Conservation (phyloP, 1,140 invertebrate genomes). For the Xylocopa sonorina region DNA sequence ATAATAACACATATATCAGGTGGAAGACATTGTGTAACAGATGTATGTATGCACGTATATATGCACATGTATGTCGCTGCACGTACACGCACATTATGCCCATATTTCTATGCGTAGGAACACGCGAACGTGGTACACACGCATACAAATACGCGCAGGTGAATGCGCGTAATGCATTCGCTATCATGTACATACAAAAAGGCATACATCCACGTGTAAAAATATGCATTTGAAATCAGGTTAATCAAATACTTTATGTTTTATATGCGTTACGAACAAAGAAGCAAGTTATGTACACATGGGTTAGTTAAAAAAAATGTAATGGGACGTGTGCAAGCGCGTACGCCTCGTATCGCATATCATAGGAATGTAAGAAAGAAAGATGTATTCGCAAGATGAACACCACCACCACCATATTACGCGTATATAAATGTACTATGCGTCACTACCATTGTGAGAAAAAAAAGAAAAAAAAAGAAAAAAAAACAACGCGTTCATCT, state of each 20-base stretch:
- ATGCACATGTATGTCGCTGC: constrained; percentile 31
- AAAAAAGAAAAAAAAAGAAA: too few species aligned
- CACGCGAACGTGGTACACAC: constrained; percentile 50
- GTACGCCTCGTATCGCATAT: constrained; percentile 29
- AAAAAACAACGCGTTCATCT: neutral
- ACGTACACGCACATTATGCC: constrained; percentile 42
- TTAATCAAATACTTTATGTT: constrained; percentile 79
- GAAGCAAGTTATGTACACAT: constrained; percentile 82
- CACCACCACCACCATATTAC: constrained; percentile 3
- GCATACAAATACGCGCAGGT: constrained; percentile 58
- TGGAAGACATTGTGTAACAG: constrained; percentile 49
- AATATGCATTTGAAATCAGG: constrained; percentile 65
- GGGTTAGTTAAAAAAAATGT: constrained; percentile 78
- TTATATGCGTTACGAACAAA: constrained; percentile 82
- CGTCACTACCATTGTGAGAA: too few species aligned
- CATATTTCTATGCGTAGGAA: constrained; percentile 49
- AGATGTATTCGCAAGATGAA: constrained; percentile 21
- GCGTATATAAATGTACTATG: neutral
- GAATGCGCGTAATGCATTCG: neutral
- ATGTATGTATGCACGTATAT: constrained; percentile 53
- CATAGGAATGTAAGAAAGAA: neutral
- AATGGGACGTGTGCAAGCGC: constrained; percentile 61
- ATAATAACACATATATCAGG: constrained; percentile 53
- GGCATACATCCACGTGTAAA: constrained; percentile 63
- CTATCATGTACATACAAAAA: neutral